Evolutionary conservation across 1,140 invertebrate genomes (phyloP).

Genomic region (Platorchestia sp.): DNA sequence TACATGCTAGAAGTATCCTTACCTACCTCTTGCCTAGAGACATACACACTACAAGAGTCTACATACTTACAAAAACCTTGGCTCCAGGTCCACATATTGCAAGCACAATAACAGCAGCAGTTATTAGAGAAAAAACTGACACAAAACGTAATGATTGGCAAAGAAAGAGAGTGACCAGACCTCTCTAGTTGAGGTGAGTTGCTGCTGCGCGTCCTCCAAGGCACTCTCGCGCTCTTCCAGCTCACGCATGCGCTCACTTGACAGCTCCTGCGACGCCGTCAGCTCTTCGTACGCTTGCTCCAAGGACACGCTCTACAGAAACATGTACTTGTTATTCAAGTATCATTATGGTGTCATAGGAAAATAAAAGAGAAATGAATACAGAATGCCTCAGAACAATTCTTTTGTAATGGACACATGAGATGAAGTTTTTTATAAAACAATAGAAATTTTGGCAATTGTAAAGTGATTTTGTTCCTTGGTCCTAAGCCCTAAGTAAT

Average conservation of each 20-base stretch:
- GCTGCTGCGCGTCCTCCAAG: not conserved
- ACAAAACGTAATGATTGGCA: not conserved
- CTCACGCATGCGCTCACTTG: not conserved
- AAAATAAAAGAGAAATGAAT: not conserved
- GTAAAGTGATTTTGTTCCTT: no score
- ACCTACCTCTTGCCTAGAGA: no score
- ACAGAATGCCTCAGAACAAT: not conserved
- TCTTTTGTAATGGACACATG: not conserved
- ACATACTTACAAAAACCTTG: no score
- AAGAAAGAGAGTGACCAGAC: not conserved
- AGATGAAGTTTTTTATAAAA: no score
- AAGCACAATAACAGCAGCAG: not conserved
- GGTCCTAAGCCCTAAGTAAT: no score
- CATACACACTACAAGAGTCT: no score
- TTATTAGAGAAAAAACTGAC: not conserved
- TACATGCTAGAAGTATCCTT: no score
- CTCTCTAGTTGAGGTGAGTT: not conserved
- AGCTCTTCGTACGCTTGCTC: conserved; percentile 13
- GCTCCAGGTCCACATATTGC: no score
- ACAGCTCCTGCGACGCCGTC: not conserved
- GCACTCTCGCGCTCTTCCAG: conserved; percentile 38
- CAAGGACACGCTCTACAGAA: not conserved
- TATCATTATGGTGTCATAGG: not conserved
- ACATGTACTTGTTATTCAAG: not conserved
- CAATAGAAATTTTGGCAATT: no score